Conservation (phyloP, 1,140 invertebrate species). For the Aphelenchoides avenae region DNA sequence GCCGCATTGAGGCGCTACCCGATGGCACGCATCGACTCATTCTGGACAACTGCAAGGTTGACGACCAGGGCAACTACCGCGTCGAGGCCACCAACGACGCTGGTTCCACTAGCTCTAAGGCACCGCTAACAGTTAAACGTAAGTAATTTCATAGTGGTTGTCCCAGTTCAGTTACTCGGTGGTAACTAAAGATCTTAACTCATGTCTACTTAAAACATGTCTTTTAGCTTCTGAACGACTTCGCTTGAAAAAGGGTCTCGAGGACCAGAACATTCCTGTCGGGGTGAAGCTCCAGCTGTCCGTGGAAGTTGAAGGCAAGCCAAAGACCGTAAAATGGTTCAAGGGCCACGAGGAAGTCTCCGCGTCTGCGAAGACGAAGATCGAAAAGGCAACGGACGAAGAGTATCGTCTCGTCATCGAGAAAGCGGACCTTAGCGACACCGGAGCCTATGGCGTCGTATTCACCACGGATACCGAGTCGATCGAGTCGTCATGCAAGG, state of each 20-base stretch:
- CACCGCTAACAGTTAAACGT: conserved; percentile 49
- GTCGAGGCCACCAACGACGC: conserved; percentile 47
- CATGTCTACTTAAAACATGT: too few species aligned
- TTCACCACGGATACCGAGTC: conserved; percentile 69
- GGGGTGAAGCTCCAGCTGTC: conserved; percentile 46
- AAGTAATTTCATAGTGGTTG: too few species aligned
- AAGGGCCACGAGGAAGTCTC: conserved; percentile 42
- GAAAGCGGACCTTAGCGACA: conserved; percentile 69
- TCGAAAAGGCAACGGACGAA: conserved; percentile 50
- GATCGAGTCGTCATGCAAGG: conserved; percentile 68
- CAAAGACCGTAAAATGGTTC: conserved; percentile 55
- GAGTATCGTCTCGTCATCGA: conserved; percentile 70
- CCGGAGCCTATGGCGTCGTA: conserved; percentile 68
- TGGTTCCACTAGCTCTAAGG: conserved; percentile 46
- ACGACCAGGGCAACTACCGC: conserved; percentile 83
- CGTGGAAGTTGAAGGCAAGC: conserved; percentile 57
- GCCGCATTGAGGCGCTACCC: conserved; percentile 69
- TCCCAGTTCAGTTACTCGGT: too few species aligned
- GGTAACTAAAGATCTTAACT: too few species aligned
- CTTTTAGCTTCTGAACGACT: conserved; percentile 32
- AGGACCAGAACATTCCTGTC: conserved; percentile 39
- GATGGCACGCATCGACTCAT: conserved; percentile 74
- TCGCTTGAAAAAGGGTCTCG: conserved; percentile 40
- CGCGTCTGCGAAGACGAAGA: conserved; percentile 14
- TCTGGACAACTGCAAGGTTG: conserved; percentile 71